Evolutionary conservation across 2,113 vertebrate genomes (phyloP), one percentile per base, ranked within the genome.

Genomic region (Sterna hirundo): DNA sequence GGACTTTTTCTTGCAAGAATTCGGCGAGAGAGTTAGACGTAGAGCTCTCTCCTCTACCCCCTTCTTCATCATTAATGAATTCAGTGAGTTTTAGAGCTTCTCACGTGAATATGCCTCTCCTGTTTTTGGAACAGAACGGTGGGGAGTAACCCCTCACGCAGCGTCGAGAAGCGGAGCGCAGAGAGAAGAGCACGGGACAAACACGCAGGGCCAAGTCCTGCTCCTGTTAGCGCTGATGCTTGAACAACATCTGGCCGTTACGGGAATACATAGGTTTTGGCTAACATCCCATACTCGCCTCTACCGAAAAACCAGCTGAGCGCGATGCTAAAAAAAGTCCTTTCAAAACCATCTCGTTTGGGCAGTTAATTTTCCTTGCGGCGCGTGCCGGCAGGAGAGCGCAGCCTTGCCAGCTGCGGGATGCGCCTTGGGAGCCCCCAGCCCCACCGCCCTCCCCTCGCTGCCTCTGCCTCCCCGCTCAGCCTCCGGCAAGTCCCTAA

Each of bases 1-100:
- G 70, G 74, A 88, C n/a, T 66, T 86, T 87, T 92, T 88, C 88
- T 95, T 90, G 88, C 65, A 94, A 77, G 65, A 92, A 93, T 91
- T 91, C 80, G 88, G 74, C 77, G 82, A 72, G n/a, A 87, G 38
- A 61, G 72, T 69, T 74, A 91, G 65, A 74, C 55, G 83, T 23
- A 86, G 36, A 46, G 21, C 47, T 52, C 51, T 82, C 25, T 86
- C 36, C 86, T 71, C 62, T 88, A 32, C n/a, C 30, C 32, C 25
- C 36, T 86, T 93, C 54, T 57, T 75, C 91, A 84, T 95, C 89
- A 93, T 65, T 58, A 87, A 55, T 19, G 15, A 86, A 84, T 75
- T 83, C 25, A 81, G 21, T 25, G 87, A 83, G 57, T 79, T 71
- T 95, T 47, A 76, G 52, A 80, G 34, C 34, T 93, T 92, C 47